phyloP scores from a whole-genome alignment of 2,888 invertebrate species.

The Ormyrus thymus region DNA sequence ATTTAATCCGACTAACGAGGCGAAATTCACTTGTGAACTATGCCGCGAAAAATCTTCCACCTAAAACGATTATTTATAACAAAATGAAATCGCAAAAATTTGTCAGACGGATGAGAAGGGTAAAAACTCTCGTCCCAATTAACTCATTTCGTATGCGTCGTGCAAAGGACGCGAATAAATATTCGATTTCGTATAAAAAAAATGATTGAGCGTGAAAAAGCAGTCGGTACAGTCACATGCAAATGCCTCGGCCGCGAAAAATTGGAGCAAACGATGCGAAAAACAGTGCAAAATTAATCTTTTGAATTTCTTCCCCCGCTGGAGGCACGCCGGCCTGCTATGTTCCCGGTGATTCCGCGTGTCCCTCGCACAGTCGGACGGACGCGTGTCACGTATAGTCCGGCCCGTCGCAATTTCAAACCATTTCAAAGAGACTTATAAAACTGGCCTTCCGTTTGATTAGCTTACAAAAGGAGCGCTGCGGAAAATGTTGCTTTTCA shows the following conservation, averaged over 20 bases:
- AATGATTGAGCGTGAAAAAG: conserved; percentile 31
- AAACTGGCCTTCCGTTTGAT: conserved; percentile 24
- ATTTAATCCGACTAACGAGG: conserved; percentile 19
- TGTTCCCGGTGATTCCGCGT: too few species aligned
- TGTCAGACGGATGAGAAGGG: too few species aligned
- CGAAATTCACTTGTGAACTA: conserved; percentile 8
- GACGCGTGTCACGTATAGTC: too few species aligned
- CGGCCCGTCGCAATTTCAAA: conserved; percentile 26
- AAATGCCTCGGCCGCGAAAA: neutral
- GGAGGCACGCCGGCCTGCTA: too few species aligned
- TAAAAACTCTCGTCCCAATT: too few species aligned
- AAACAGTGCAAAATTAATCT: conserved; percentile 43
- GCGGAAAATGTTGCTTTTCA: conserved; percentile 20
- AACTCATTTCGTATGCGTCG: too few species aligned
- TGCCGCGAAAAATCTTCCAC: conserved; percentile 5
- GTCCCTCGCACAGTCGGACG: too few species aligned
- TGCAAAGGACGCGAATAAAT: neutral
- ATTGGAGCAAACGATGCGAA: conserved; percentile 16
- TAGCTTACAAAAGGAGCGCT: conserved; percentile 18
- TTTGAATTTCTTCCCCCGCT: conserved; percentile 28
- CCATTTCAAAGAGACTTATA: conserved; percentile 15
- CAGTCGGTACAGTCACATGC: neutral
- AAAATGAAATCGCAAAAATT: neutral
- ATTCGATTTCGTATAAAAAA: neutral
- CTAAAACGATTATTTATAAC: conserved; percentile 7